Conservation (phyloP, 1,140 invertebrate species). For the Arctopsyche grandis region DNA sequence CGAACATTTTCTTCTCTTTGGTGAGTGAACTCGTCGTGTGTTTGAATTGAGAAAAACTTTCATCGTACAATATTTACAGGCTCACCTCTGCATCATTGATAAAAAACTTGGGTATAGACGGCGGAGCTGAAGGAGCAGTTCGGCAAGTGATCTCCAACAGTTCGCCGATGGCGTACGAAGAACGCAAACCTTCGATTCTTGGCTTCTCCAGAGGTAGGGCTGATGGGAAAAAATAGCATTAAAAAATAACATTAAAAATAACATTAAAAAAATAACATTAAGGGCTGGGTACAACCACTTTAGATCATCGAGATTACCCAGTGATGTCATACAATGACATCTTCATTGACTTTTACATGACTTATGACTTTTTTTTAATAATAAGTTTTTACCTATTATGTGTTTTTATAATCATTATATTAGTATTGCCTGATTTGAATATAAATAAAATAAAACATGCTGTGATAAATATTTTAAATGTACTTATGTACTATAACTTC, state of each 20-base stretch:
- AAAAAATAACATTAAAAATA: conserved; percentile 13
- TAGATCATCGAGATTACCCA: too few relatives aligned
- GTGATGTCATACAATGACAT: neutral
- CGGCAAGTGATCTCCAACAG: conserved; percentile 43
- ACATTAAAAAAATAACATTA: neutral
- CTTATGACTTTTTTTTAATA: too few relatives aligned
- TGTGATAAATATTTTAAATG: too few relatives aligned
- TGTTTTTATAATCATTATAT: too few relatives aligned
- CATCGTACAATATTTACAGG: neutral
- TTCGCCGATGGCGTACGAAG: conserved; percentile 47
- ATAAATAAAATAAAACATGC: too few relatives aligned
- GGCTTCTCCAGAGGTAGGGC: conserved; percentile 51
- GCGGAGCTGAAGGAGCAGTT: conserved; percentile 48
- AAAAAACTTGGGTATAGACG: conserved; percentile 40
- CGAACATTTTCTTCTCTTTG: too few relatives aligned
- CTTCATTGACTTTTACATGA: neutral
- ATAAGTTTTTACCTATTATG: too few relatives aligned
- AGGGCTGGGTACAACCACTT: too few relatives aligned
- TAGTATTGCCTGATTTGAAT: too few relatives aligned
- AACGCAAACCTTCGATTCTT: conserved; percentile 48
- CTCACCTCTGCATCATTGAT: conserved; percentile 51
- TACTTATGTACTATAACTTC: too few relatives aligned
- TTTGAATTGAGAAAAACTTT: neutral
- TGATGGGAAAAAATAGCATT: neutral
- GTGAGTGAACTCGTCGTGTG: neutral